Evolutionary conservation across 2,113 vertebrate species (phyloP).

Genomic region (Phrynocephalus versicolor): DNA sequence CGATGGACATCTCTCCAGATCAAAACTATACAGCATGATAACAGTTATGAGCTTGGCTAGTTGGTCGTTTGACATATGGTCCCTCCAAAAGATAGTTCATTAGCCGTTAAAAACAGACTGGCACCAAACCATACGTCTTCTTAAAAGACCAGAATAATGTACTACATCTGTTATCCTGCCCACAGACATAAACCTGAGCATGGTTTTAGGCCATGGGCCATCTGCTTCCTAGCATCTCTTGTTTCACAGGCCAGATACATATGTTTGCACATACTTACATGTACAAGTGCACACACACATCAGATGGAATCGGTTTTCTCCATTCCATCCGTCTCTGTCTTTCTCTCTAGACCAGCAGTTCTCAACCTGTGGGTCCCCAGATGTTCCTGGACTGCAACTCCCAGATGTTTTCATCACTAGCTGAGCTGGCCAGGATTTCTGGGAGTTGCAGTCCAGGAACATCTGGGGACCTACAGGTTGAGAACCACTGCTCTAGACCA

Average conservation of each 20-base stretch:
- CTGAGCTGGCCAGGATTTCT: no score
- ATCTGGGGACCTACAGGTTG: no score
- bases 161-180: slow-evolving; percentile 64
- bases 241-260: slow-evolving; percentile 47
- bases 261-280: neutral
- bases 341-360: no score
- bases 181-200: slow-evolving; percentile 63
- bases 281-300: neutral
- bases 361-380: no score
- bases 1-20: neutral
- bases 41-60: neutral
- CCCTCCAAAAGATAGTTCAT: slow-evolving; percentile 62
- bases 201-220: slow-evolving; percentile 63
- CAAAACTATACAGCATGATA: neutral
- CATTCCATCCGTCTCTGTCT: neutral
- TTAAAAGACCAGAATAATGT: slow-evolving; percentile 61
- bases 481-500: no score
- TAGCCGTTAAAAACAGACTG: slow-evolving; percentile 65
- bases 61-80: slow-evolving; percentile 35
- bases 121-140: slow-evolving; percentile 64
- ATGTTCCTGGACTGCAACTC: no score
- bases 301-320: neutral
- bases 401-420: no score
- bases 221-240: slow-evolving; percentile 61
- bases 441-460: no score